Percentiles rank a stretch among this genome's conserved stretches.
Evolutionary conservation across 2,113 vertebrate genomes (phyloP).

Genomic region (Osmerus mordax): DNA sequence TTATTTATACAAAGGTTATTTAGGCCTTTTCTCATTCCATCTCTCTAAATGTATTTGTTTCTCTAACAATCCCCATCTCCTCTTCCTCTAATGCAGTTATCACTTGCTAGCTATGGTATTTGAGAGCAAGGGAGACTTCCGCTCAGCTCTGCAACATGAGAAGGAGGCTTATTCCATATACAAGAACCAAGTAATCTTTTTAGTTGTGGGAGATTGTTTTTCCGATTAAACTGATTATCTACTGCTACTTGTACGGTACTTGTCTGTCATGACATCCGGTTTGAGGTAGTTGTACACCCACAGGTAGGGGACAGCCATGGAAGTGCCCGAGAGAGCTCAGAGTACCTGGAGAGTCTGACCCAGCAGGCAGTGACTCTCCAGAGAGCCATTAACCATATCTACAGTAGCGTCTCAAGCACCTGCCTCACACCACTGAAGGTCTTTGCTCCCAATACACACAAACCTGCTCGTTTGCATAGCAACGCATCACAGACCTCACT

Average conservation of each 20-base stretch:
- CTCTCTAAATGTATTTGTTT: not conserved
- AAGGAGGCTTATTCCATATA: constrained; percentile 89
- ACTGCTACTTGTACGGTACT: not conserved
- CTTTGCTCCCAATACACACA: constrained; percentile 1
- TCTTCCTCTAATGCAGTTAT: constrained; percentile 69
- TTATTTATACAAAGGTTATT: not conserved
- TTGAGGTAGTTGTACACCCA: not conserved
- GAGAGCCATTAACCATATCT: constrained; percentile 89
- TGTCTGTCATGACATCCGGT: not conserved
- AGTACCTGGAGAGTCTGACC: constrained; percentile 90
- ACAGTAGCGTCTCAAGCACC: constrained; percentile 79
- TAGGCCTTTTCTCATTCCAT: not conserved
- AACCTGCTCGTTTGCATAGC: not conserved
- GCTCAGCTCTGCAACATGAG: constrained; percentile 86
- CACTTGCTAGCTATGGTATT: constrained; percentile 87
- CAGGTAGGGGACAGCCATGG: constrained; percentile 87
- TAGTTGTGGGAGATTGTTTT: too few species aligned
- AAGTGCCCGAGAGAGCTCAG: constrained; percentile 86
- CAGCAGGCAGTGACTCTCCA: constrained; percentile 89
- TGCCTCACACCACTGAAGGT: constrained; percentile 84
- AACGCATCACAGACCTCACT: not conserved
- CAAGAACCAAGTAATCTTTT: constrained; percentile 79
- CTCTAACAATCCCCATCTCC: not conserved
- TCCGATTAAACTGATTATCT: too few species aligned
- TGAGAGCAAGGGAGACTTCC: constrained; percentile 91